phyloP scores from a whole-genome alignment of 2,888 invertebrate species.

The Nycteola revayana region DNA sequence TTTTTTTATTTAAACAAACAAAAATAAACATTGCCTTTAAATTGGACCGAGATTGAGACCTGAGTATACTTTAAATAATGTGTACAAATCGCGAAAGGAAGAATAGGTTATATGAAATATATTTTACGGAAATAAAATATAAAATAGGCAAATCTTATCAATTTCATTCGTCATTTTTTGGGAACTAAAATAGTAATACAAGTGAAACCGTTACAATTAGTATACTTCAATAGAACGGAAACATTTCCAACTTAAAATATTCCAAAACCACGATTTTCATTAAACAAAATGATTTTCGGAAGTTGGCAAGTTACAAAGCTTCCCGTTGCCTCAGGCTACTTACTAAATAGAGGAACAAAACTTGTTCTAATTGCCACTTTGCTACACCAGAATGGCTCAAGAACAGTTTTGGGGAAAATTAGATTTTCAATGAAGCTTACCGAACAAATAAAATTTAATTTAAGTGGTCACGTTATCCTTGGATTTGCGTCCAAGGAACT shows the following conservation, averaged over 20 bases:
- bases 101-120: too few relatives aligned
- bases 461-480: neutral
- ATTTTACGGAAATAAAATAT: too few relatives aligned
- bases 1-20: too few relatives aligned
- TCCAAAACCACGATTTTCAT: conserved; percentile 6
- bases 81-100: too few relatives aligned
- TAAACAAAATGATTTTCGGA: conserved; percentile 12
- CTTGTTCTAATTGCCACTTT: conserved; percentile 22
- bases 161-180: too few relatives aligned
- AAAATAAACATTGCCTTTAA: too few relatives aligned
- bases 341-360: conserved; percentile 9
- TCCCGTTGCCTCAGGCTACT: conserved; percentile 8
- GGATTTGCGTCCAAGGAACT: neutral
- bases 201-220: neutral
- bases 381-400: conserved; percentile 9
- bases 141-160: too few relatives aligned
- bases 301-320: conserved; percentile 15
- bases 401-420: conserved; percentile 3
- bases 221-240: neutral
- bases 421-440: conserved; percentile 1
- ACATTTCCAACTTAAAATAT: neutral
- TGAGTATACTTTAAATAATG: too few relatives aligned
- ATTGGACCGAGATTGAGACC: too few relatives aligned
- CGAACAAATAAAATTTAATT: conserved; percentile 9
- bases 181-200: too few relatives aligned